Base-by-base conservation (phyloP, 2,797 vertebrate species). In the Echiichthys vipera region DNA sequence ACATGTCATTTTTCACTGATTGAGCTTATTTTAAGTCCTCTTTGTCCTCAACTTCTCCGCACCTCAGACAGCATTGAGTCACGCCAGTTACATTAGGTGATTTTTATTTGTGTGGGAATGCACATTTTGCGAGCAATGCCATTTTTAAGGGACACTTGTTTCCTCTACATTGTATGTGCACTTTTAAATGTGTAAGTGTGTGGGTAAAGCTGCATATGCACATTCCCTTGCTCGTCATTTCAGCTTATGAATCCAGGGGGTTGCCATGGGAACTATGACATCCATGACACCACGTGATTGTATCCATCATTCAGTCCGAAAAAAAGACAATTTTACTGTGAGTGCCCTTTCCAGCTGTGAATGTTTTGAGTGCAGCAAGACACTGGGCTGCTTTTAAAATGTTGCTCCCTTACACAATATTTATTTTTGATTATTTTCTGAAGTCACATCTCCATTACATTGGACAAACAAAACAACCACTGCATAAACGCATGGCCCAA, bases 231-330 rank as follows among this genome's bases (percentile, higher is more conserved):
- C 43, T 75, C 71, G 63, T 85, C 80, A 80, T 79, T 72, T 20
- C 64, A 62, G 69, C 85, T 49, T 57, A 49, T 83, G 65, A 85
- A 88, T 86, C 46, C 76, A 51, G 61, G 6, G 45, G 20, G 91
- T 95, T 93, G 75, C 93, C 88, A 93, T 94, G 92, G 92, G 63
- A 94, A 94, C 93, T 71, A 85, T 88, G 78, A 83, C 88, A 88
- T 89, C 79, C 74, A 81, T 87, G 72, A 74, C 62, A 62, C 49
- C 77, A 80, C 3, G 25, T 84, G 77, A 78, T 83, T 68, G 78
- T 45, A 74, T 69, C 71, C 78, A 54, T 85, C 61, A 63, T 70
- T 68, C 55, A 42, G 39, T 77, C 39, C 36, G 53, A 14, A 20
- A 45, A 40, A 74, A 65, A 73, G 74, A 64, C 70, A 13, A 61